Evolutionary conservation across 2,113 vertebrate genomes (phyloP), one percentile per base, ranked within the genome.

Genomic region (Hucho hucho): DNA sequence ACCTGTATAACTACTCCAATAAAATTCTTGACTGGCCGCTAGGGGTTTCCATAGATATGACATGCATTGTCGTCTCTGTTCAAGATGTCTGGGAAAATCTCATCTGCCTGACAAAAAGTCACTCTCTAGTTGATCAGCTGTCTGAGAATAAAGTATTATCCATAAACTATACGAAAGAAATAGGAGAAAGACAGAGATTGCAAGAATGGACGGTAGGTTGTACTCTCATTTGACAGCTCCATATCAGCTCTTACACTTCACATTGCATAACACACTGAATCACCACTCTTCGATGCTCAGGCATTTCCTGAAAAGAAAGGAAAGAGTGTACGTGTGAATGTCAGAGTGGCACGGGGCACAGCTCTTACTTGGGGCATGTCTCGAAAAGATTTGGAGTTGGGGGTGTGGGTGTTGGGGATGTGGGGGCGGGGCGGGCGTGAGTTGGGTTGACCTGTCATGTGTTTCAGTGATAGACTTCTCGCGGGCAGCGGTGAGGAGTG

Each of bases 241-340:
- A 83, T 87, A 82, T 86, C 84, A 86, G 77, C 75, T 73, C 72
- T 53, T 64, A 53, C 79, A 77, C 74, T 83, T 64, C 20, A 74
- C 75, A 81, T 90, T 91, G 84, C 80, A 87, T 83, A 87, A 88
- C 76, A 87, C 85, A 71, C 76, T 78, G 73, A 73, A 87, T 82
- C 73, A 69, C 49, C 88, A 76, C 90, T 84, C 87, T 88, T 90
- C 81, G 79, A 82, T 76, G 79, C 86, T 85, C 82, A 84, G 90
- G 87, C 87, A 91, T 92, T 91, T 92, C 89, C 89, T 92, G 88
- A 71, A 87, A 59, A 69, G 74, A 83, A 79, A 84, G 89, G 65
- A 91, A 89, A 89, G 76, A 89, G 84, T 87, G 79, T 79, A 79
- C 81, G 56, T 74, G 83, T 61, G 26, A 20, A 56, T n/a, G 18